Conservation (phyloP, 2,888 invertebrate genomes). For the Cyaniris semiargus region DNA sequence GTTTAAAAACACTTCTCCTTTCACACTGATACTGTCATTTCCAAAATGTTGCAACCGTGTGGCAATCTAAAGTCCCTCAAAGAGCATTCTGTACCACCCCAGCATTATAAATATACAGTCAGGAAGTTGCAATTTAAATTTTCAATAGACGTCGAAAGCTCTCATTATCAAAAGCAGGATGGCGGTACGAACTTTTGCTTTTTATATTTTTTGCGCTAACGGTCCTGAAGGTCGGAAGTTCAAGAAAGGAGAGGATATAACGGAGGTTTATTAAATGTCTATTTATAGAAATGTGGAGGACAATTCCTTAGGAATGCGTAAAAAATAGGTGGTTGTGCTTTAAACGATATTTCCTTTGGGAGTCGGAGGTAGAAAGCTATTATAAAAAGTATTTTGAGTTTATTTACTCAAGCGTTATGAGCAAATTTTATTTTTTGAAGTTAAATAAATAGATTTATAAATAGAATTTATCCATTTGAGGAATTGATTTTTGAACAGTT, state of each 20-base stretch:
- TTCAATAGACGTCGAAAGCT: not conserved
- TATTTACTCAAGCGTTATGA: not conserved
- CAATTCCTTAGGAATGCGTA: not conserved
- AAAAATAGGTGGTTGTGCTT: not conserved
- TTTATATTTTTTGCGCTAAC: conserved; percentile 6
- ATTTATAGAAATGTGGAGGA: not conserved
- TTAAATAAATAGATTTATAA: not conserved
- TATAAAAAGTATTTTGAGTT: not conserved
- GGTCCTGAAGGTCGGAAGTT: not conserved
- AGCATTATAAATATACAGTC: not conserved
- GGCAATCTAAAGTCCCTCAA: too few relatives aligned
- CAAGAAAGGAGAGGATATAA: conserved; percentile 3
- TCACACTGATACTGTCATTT: too few relatives aligned
- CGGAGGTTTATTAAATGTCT: conserved; percentile 7
- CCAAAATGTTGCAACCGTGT: too few relatives aligned
- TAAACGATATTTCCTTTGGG: not conserved
- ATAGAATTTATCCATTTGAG: too few relatives aligned
- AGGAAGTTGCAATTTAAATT: conserved; percentile 14
- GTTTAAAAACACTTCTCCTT: too few relatives aligned
- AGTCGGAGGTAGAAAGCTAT: not conserved
- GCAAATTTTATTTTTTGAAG: not conserved
- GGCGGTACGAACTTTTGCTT: conserved; percentile 18
- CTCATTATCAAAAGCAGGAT: not conserved
- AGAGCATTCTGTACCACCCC: too few relatives aligned
- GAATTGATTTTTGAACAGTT: too few relatives aligned